phyloP scores from a whole-genome alignment of 2,888 invertebrate genomes.

The Alcis repandata region DNA sequence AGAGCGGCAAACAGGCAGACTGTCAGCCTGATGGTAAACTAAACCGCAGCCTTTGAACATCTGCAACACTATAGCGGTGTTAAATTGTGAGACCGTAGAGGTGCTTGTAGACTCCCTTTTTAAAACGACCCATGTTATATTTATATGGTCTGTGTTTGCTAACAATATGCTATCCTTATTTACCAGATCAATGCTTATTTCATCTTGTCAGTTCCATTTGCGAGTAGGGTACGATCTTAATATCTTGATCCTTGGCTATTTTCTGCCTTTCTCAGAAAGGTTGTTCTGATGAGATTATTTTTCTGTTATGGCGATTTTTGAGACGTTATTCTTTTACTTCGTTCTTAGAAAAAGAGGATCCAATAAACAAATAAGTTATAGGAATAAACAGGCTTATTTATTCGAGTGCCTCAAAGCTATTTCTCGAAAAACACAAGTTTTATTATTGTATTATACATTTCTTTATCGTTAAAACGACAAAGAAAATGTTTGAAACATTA shows the following conservation, averaged over 20 bases:
- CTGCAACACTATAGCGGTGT: no score
- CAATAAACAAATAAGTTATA: conserved; percentile 3
- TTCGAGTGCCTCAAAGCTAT: neutral
- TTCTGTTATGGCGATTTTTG: conserved; percentile 6
- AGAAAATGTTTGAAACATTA: neutral
- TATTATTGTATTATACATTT: neutral
- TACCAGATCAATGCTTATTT: neutral
- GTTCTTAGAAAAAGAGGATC: neutral
- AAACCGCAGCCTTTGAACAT: no score
- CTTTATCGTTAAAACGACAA: no score
- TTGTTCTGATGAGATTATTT: conserved; percentile 10
- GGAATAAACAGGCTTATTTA: conserved; percentile 6
- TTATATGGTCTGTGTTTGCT: neutral
- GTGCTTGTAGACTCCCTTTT: no score
- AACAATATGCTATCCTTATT: neutral
- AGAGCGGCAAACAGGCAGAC: no score
- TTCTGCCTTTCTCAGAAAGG: conserved; percentile 4
- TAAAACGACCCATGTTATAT: no score
- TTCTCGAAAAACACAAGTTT: conserved; percentile 2
- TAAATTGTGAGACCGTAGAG: no score
- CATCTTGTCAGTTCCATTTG: neutral
- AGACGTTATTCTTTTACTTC: conserved; percentile 5
- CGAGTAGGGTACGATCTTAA: neutral
- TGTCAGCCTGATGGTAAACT: no score
- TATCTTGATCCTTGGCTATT: neutral